Evolutionary conservation across 2,113 vertebrate genomes (phyloP).

Genomic region (Riparia riparia): DNA sequence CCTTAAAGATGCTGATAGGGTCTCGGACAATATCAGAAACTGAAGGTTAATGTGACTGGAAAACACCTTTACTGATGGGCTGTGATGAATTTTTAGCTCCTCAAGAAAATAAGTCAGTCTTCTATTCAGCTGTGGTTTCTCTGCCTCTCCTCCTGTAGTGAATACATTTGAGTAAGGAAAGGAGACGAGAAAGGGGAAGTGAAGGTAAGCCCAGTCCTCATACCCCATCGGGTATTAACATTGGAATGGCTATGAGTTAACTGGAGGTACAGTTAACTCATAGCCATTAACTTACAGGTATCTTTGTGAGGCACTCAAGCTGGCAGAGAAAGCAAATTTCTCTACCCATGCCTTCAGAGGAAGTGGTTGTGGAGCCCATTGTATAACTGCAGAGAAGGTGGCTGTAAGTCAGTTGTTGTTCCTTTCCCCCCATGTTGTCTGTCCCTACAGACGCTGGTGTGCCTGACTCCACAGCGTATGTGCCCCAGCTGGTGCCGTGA

Average conservation of each 20-base stretch:
- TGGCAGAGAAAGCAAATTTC: not conserved
- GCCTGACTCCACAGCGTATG: not conserved
- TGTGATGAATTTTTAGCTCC: not conserved
- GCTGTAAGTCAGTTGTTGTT: not conserved
- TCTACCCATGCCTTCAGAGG: not conserved
- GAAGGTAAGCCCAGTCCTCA: not conserved
- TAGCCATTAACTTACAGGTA: not conserved
- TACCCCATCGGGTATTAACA: not conserved
- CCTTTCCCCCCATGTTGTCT: not conserved
- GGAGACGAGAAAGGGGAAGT: not conserved
- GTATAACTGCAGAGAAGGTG: not conserved
- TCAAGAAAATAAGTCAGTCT: not conserved
- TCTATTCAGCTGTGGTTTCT: not conserved
- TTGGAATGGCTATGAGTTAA: not conserved
- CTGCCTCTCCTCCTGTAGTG: not conserved
- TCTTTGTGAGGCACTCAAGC: not conserved
- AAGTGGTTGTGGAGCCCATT: not conserved
- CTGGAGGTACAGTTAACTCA: too few relatives aligned
- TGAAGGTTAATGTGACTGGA: not conserved
- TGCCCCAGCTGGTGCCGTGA: not conserved
- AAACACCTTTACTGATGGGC: not conserved
- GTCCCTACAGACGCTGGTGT: not conserved
- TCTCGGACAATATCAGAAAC: not conserved
- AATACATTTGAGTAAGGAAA: not conserved
- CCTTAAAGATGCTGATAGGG: not conserved